Conservation (phyloP, 2,797 vertebrate genomes). For the Falco peregrinus region DNA sequence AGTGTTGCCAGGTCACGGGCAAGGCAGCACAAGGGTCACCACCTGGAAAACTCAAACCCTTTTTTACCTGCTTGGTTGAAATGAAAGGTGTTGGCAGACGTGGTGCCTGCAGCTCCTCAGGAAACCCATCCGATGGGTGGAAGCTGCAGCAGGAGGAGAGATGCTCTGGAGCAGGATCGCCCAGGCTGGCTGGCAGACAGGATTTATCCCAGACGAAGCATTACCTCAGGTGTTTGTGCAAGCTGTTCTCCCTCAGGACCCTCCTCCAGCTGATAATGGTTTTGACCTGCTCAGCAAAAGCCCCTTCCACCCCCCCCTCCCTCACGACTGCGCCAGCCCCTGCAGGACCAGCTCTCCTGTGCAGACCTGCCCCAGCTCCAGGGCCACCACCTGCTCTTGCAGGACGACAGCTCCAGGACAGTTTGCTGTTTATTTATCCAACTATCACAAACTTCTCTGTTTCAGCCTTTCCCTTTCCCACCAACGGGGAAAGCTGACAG, state of each 20-base stretch:
- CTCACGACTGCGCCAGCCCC: neutral
- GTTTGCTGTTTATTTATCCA: neutral
- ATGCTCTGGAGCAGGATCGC: neutral
- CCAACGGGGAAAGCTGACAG: neutral
- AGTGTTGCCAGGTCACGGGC: rapidly evolving
- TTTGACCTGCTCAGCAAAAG: neutral
- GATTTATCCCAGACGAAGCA: neutral
- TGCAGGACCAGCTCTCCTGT: neutral
- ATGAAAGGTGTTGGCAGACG: neutral
- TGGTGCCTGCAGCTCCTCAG: neutral
- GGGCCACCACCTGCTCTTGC: neutral
- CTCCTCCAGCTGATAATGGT: neutral
- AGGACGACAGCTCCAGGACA: neutral
- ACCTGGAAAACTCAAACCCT: neutral
- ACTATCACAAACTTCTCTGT: neutral
- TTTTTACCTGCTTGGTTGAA: neutral
- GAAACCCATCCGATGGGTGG: neutral
- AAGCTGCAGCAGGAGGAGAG: neutral
- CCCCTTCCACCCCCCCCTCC: neutral
- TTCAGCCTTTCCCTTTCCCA: neutral
- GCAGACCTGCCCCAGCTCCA: neutral
- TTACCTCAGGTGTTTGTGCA: neutral
- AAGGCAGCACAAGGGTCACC: neutral
- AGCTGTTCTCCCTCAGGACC: neutral
- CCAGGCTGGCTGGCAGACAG: neutral